phyloP scores from a whole-genome alignment of 2,888 invertebrate genomes.

The Portevinia maculata region DNA sequence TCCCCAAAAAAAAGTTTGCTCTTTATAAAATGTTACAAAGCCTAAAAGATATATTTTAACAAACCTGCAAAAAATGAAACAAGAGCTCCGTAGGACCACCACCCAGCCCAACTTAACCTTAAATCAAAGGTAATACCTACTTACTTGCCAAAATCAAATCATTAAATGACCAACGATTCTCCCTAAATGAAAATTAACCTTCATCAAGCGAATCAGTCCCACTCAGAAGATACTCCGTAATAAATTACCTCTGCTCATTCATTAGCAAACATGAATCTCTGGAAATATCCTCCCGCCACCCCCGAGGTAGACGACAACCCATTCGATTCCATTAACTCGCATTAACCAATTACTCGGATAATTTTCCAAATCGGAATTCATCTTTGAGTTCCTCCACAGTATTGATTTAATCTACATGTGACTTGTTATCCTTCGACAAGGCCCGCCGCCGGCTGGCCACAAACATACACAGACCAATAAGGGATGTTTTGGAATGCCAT shows the following conservation, averaged over 20 bases:
- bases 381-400: constrained; percentile 59
- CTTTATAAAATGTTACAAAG: no score
- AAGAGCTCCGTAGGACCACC: no score
- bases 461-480: not conserved
- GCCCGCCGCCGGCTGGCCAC: not conserved
- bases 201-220: constrained; percentile 5
- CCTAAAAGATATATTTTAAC: no score
- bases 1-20: no score
- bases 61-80: no score
- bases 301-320: constrained; percentile 18
- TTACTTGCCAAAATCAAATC: no score
- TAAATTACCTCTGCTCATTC: constrained; percentile 22
- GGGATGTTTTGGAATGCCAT: constrained; percentile 11
- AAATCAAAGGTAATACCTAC: no score
- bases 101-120: no score
- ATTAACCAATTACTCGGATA: constrained; percentile 73
- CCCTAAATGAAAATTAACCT: constrained; percentile 22
- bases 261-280: constrained; percentile 46
- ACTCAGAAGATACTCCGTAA: not conserved
- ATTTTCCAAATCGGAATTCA: constrained; percentile 67
- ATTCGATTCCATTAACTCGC: constrained; percentile 71
- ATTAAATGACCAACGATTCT: not conserved
- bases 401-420: constrained; percentile 61
- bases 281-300: constrained; percentile 16
- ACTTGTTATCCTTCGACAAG: constrained; percentile 22